phyloP scores from a whole-genome alignment of 2,888 invertebrate genomes.

The Nemapogon koenigi region DNA sequence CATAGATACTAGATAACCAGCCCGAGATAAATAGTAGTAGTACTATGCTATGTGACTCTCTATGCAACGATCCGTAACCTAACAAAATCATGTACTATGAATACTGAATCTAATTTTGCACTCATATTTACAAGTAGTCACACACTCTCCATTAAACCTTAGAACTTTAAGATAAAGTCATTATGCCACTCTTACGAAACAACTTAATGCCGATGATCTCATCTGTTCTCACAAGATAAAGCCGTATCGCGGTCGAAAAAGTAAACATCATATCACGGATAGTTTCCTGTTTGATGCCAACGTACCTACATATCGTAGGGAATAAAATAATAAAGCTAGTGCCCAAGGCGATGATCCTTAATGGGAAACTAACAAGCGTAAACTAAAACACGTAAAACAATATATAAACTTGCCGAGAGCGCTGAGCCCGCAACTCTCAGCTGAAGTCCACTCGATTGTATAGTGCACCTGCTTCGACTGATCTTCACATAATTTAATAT shows the following conservation, averaged over 20 bases:
- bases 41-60: no score
- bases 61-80: no score
- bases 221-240: conserved; percentile 9
- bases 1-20: no score
- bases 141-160: no score
- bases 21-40: no score
- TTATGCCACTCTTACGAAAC: no score
- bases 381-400: conserved; percentile 44
- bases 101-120: no score
- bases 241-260: conserved; percentile 7
- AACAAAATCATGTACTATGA: no score
- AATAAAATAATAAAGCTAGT: conserved; percentile 35
- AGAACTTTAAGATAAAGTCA: no score
- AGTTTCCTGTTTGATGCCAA: conserved; percentile 5
- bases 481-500: conserved; percentile 35
- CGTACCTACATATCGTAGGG: conserved; percentile 22
- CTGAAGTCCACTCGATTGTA: conserved; percentile 22
- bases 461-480: conserved; percentile 28
- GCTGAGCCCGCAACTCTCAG: conserved; percentile 11
- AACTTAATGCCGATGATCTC: no score
- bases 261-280: conserved; percentile 4
- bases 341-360: conserved; percentile 32
- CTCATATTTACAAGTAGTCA: no score
- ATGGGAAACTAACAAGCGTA: conserved; percentile 46
- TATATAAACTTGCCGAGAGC: conserved; percentile 22